Conservation (phyloP, 2,113 vertebrate genomes). For the Rhinoptilus africanus region DNA sequence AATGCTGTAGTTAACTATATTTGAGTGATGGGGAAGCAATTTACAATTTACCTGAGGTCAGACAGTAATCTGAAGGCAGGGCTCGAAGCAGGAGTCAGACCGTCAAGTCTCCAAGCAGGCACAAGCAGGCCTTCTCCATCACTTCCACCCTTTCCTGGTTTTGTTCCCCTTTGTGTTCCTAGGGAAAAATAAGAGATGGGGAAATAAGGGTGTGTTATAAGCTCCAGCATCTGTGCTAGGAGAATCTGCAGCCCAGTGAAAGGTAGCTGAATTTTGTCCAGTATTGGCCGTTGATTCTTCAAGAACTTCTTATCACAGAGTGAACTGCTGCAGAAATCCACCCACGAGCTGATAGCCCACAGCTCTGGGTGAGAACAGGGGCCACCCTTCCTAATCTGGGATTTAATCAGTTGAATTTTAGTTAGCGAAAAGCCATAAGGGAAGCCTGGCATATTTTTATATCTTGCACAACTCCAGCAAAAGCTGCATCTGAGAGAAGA, state of each 20-base stretch:
- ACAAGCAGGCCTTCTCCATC: not conserved
- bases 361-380: not conserved
- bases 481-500: not conserved
- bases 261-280: not conserved
- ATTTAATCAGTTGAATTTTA: not conserved
- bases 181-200: not conserved
- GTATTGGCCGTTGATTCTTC: not conserved
- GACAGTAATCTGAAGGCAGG: not conserved
- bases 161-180: not conserved
- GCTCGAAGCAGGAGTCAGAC: not conserved
- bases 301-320: not conserved
- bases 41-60: not conserved
- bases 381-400: not conserved
- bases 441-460: not conserved
- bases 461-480: not conserved
- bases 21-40: not conserved
- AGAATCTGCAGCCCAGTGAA: not conserved
- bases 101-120: not conserved
- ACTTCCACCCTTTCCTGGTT: not conserved
- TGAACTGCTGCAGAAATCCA: not conserved
- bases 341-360: not conserved
- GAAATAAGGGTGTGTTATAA: not conserved
- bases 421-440: not conserved
- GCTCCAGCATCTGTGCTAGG: not conserved
- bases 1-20: not conserved